Conservation (phyloP, 2,113 vertebrate genomes). For the Crotalus tigris region DNA sequence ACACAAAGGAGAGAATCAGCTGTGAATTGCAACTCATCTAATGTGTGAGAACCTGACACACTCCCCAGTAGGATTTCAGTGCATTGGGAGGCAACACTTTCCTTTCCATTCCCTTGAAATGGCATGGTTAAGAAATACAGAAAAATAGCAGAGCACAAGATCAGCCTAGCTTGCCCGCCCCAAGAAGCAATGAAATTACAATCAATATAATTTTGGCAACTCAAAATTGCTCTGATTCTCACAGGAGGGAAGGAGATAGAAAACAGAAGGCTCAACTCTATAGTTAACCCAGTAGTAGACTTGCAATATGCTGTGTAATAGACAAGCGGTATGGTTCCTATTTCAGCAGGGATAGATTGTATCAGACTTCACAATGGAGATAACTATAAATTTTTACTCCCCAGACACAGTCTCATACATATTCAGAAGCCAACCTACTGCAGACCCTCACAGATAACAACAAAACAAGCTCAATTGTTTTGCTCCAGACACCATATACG, state of each 20-base stretch:
- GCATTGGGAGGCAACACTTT: neutral
- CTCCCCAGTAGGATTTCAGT: neutral
- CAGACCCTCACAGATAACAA: neutral
- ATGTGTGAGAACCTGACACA: neutral
- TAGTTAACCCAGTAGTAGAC: neutral
- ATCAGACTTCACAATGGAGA: neutral
- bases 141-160: neutral
- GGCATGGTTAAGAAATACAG: neutral
- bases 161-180: neutral
- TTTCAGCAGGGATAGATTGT: neutral
- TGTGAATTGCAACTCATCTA: neutral
- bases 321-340: neutral
- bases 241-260: no score
- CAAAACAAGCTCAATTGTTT: neutral
- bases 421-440: neutral
- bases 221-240: neutral
- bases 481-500: neutral
- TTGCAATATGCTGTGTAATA: neutral
- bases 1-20: neutral
- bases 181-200: neutral
- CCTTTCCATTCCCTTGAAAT: neutral
- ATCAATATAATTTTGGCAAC: neutral
- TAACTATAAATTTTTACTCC: neutral
- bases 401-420: neutral
- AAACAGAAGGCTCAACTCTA: neutral